Percentiles rank a stretch among this genome's conserved stretches.
Evolutionary conservation across 2,113 vertebrate genomes (phyloP).

Genomic region (Cavia porcellus): DNA sequence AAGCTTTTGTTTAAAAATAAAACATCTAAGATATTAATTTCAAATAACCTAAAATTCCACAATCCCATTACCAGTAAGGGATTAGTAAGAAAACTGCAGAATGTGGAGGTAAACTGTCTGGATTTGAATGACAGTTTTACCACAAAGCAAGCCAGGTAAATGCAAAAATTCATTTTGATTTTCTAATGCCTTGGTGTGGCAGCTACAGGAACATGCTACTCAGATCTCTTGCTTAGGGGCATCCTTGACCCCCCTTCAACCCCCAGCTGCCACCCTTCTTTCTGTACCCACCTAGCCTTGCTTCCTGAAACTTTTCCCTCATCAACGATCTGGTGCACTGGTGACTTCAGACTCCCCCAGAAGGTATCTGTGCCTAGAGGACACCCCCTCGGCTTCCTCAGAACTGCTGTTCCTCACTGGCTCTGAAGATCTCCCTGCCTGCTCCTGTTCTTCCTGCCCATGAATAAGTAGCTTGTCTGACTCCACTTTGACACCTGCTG

Average conservation of each 20-base stretch:
- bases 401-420: fast-evolving
- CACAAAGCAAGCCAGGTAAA: not conserved
- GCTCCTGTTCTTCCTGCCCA: not conserved
- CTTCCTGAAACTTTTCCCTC: not conserved
- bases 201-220: not conserved
- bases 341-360: not conserved
- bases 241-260: not conserved
- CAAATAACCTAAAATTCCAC: not conserved
- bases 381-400: not conserved
- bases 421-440: not conserved
- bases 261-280: not conserved
- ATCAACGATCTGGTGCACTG: no score
- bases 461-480: not conserved
- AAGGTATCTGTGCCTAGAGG: not conserved
- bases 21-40: not conserved
- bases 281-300: not conserved
- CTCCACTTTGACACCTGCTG: not conserved
- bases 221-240: not conserved
- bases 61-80: not conserved
- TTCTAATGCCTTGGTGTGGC: not conserved
- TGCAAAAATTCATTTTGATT: not conserved
- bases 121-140: not conserved
- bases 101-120: not conserved
- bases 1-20: not conserved
- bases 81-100: not conserved